A percentile compares a stretch with the other conserved stretches of the same genome.
phyloP scores from a whole-genome alignment of 2,113 vertebrate genomes.

The Aldabrachelys gigantea region DNA sequence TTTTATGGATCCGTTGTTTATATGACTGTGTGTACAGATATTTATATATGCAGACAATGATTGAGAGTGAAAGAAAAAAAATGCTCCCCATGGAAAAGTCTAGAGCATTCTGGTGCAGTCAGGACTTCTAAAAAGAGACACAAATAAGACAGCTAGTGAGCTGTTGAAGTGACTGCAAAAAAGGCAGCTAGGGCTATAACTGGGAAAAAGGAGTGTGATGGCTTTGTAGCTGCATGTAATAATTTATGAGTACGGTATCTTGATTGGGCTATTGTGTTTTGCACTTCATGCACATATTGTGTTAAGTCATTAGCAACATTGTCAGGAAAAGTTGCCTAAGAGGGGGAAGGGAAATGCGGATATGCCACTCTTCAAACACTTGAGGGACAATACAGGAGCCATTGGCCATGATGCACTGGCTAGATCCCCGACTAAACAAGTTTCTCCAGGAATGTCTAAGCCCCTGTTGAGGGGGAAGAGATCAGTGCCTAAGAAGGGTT shows the following conservation, averaged over 20 bases:
- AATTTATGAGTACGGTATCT: neutral
- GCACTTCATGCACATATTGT: neutral
- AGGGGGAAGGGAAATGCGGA: too few species aligned
- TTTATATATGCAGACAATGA: neutral
- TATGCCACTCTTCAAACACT: too few species aligned
- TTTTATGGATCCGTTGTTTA: slow-evolving; percentile 27
- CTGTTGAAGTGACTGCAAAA: neutral
- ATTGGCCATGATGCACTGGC: too few species aligned
- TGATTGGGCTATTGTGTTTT: neutral
- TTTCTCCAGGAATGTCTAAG: too few species aligned
- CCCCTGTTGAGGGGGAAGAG: too few species aligned
- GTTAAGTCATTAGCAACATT: neutral
- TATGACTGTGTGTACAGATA: neutral
- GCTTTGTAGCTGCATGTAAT: neutral
- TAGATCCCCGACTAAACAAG: too few species aligned
- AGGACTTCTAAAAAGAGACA: neutral
- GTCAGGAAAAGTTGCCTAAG: too few species aligned
- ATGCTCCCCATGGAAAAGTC: neutral
- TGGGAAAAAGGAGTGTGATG: neutral
- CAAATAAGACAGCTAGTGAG: neutral
- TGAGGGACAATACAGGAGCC: too few species aligned
- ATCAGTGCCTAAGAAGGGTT: too few species aligned
- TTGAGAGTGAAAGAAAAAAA: neutral
- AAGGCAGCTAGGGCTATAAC: neutral
- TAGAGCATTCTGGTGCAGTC: neutral